Conservation (phyloP, 2,113 vertebrate genomes). For the Rostratula benghalensis region DNA sequence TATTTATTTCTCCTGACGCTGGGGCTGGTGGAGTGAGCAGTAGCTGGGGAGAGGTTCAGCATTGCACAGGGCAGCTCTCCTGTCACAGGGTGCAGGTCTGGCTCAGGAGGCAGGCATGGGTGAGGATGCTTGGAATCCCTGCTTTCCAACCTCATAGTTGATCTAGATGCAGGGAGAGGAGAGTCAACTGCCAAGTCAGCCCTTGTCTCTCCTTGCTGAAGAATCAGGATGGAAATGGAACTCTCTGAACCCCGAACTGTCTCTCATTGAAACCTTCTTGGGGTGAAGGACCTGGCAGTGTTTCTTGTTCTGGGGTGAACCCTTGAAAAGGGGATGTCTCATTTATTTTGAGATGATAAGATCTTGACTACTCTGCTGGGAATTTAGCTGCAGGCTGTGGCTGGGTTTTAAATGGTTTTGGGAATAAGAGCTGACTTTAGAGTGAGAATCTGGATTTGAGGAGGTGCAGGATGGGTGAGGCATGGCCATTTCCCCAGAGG, state of each 20-base stretch:
- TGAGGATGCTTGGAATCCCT: background rate
- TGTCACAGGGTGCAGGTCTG: background rate
- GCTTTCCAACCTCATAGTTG: background rate
- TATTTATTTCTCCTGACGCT: background rate
- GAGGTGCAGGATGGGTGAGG: background rate
- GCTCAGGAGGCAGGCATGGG: background rate
- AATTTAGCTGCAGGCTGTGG: background rate
- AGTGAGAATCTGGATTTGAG: background rate
- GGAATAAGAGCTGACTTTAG: background rate
- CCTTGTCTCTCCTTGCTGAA: background rate
- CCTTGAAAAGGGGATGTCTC: background rate
- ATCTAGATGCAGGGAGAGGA: background rate
- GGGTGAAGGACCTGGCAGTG: background rate
- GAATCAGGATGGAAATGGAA: background rate
- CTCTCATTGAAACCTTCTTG: background rate
- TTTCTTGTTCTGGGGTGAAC: background rate
- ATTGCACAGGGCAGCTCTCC: background rate
- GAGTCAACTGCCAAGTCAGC: background rate
- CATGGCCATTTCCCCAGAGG: rapidly evolving
- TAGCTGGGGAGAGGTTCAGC: background rate
- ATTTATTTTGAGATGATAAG: background rate
- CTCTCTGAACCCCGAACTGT: background rate
- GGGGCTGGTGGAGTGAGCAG: background rate
- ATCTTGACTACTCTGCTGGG: background rate
- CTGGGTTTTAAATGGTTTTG: background rate